phyloP scores from a whole-genome alignment of 1,140 invertebrate genomes.

The Bombyx mori region DNA sequence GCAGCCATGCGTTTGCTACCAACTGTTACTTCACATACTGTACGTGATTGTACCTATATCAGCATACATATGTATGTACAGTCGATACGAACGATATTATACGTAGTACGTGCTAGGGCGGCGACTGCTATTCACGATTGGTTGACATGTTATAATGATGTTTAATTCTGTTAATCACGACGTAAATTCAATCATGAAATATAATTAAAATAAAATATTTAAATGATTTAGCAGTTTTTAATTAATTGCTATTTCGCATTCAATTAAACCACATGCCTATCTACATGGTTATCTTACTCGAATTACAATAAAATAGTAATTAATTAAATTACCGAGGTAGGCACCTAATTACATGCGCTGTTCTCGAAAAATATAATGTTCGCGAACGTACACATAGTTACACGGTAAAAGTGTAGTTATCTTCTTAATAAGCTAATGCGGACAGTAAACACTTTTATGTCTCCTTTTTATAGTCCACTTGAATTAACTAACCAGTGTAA shows the following conservation, averaged over 20 bases:
- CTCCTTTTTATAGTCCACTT: conserved; percentile 36
- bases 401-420: conserved; percentile 20
- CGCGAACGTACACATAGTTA: background rate
- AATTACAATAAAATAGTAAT: conserved; percentile 14
- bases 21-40: conserved; percentile 16
- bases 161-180: too few relatives aligned
- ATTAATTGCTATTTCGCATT: too few relatives aligned
- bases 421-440: conserved; percentile 26
- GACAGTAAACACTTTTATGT: conserved; percentile 35
- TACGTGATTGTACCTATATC: background rate
- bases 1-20: conserved; percentile 17
- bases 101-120: too few relatives aligned
- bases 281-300: conserved; percentile 7
- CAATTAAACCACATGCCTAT: too few relatives aligned
- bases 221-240: too few relatives aligned
- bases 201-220: too few relatives aligned
- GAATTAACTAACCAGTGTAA: conserved; percentile 34
- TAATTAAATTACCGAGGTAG: conserved; percentile 12
- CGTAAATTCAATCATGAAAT: too few relatives aligned
- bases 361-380: too few relatives aligned
- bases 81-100: too few relatives aligned
- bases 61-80: too few relatives aligned
- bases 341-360: conserved; percentile 12
- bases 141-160: too few relatives aligned
- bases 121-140: too few relatives aligned